Evolutionary conservation across 2,888 invertebrate genomes (phyloP).

Genomic region (Scrobipalpa costella): DNA sequence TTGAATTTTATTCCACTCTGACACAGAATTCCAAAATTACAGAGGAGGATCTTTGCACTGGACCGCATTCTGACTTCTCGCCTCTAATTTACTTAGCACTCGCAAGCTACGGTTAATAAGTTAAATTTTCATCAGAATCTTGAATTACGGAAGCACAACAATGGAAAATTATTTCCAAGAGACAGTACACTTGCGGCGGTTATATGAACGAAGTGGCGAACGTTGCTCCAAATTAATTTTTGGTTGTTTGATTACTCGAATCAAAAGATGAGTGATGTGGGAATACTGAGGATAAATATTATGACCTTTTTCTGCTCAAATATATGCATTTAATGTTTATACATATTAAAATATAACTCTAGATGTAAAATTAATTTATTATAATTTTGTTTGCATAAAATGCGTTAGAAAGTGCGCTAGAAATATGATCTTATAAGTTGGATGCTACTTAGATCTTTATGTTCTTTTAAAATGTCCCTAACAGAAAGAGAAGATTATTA

Average conservation of each 20-base stretch:
- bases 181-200: constrained; percentile 15
- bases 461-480: too few relatives aligned
- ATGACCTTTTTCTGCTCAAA: too few relatives aligned
- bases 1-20: not conserved
- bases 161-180: constrained; percentile 18
- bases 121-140: constrained; percentile 19
- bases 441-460: too few relatives aligned
- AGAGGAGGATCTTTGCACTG: constrained; percentile 10
- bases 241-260: not conserved
- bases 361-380: too few relatives aligned
- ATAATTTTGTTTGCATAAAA: too few relatives aligned
- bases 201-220: constrained; percentile 24
- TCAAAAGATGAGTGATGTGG: not conserved
- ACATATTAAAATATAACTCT: too few relatives aligned
- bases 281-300: not conserved
- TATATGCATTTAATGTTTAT: too few relatives aligned
- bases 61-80: constrained; percentile 5
- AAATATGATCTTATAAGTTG: too few relatives aligned
- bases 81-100: constrained; percentile 19
- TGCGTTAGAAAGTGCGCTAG: too few relatives aligned
- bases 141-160: constrained; percentile 16
- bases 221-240: constrained; percentile 27
- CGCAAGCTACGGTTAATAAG: constrained; percentile 15
- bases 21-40: constrained; percentile 28
- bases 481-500: too few relatives aligned